Evolutionary conservation across 2,113 vertebrate genomes (phyloP), one percentile per base, ranked within the genome.

Genomic region (Tupaia tana): DNA sequence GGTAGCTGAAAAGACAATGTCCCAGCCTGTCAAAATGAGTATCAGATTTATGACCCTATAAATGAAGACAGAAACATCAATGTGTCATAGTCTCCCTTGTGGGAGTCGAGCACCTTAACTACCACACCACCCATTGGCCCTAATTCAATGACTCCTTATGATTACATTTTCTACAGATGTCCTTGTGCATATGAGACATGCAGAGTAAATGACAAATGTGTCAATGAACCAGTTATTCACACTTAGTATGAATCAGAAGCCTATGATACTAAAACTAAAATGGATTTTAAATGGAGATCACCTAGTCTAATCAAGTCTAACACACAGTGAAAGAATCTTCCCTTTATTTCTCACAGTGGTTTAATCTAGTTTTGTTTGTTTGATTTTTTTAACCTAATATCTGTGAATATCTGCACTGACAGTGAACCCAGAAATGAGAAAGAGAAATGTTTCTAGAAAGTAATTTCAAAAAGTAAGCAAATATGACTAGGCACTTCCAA

Each of bases 381-480:
- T 43, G n/a, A n/a, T 43, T 43, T 43, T 43, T 43, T 43, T 43
- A 43, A 43, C 43, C 43, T 43, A 43, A 52, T 13, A 66, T 9
- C 31, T 86, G 54, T 80, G 22, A 86, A 86, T 56, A 74, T 82
- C 29, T 86, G 8, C 34, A 93, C 13, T 79, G 59, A 93, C 1
- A 69, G 61, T 90, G 24, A 86, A 5, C 63, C 56, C 69, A 90
- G 22, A 90, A 81, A 86, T 70, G 63, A 85, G 25, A 13, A 31
- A 71, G 61, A 88, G 34, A 64, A 24, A 8, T 34, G 63, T 82
- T 84, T 88, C 88, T 87, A 93, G 77, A 94, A 88, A 14, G 66
- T 9, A 80, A 25, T 73, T 84, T 73, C 66, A 79, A 73, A 88
- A 61, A 13, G 14, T 79, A 96, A 84, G 71, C 43, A 96, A 75